These are phyloP conservation scores for Felis catus DNA, from an alignment of 2,113 vertebrate genomes.

Conservation along the genomic window DNA sequence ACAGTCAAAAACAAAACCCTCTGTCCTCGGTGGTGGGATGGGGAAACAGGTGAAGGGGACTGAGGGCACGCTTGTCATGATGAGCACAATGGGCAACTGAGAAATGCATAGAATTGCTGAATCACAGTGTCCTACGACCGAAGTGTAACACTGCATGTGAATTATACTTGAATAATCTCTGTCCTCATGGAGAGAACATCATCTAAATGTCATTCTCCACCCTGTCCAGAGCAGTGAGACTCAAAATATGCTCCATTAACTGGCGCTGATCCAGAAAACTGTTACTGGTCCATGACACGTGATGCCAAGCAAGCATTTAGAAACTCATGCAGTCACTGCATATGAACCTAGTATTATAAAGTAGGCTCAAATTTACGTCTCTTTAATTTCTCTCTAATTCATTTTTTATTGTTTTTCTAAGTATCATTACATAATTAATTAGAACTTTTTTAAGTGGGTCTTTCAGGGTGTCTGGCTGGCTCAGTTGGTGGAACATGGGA, in stretches of 20 bases:
- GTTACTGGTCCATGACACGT: neutral
- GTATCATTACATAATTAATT: neutral
- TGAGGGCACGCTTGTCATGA: neutral
- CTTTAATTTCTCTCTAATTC: conserved; percentile 1
- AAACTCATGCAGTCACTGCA: neutral
- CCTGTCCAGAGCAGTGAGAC: neutral
- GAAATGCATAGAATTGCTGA: fast-evolving
- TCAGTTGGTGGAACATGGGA: too few relatives aligned
- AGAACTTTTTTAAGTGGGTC: neutral
- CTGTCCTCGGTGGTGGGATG: neutral
- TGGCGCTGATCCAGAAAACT: neutral
- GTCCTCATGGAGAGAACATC: neutral
- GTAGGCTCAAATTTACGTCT: neutral
- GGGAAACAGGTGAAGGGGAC: neutral
- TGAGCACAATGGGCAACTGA: neutral
- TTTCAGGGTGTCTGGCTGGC: too few relatives aligned
- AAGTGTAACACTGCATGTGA: fast-evolving
- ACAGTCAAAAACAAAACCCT: neutral
- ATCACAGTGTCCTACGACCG: neutral
- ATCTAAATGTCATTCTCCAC: neutral
- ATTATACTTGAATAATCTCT: neutral
- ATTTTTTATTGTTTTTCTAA: neutral
- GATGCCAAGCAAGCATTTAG: neutral
- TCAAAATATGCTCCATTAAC: neutral
- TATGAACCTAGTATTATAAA: neutral